A percentile compares a stretch with the other conserved stretches of the same genome.
Evolutionary conservation across 2,797 vertebrate species (phyloP).

Genomic region (Eremophila alpestris): DNA sequence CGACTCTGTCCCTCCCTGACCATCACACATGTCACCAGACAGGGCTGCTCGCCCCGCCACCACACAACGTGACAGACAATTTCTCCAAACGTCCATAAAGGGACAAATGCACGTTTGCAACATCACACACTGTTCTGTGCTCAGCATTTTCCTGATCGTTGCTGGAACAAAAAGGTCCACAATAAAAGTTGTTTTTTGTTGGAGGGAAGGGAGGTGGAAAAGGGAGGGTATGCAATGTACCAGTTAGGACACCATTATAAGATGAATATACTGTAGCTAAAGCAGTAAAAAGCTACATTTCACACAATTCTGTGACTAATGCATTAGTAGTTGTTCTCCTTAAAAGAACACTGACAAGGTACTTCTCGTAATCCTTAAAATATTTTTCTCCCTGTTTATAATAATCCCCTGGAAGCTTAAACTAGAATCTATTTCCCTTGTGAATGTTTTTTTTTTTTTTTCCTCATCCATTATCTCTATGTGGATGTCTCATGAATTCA

Average conservation of each 20-base stretch:
- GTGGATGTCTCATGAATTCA: slow-evolving; percentile 11
- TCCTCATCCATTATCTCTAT: slow-evolving; percentile 1
- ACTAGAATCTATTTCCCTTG: slow-evolving; percentile 15
- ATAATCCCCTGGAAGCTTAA: slow-evolving; percentile 45
- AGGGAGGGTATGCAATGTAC: neutral
- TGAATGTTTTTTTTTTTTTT: neutral
- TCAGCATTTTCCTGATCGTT: neutral
- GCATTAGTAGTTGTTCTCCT: slow-evolving; percentile 33
- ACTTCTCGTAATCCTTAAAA: slow-evolving; percentile 41
- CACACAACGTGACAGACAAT: neutral
- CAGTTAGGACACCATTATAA: slow-evolving; percentile 3
- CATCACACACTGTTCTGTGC: neutral
- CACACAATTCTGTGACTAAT: slow-evolving; percentile 33
- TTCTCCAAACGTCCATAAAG: neutral
- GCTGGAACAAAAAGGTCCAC: neutral
- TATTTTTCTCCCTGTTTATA: slow-evolving; percentile 31
- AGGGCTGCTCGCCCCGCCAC: fast-evolving
- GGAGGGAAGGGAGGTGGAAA: neutral
- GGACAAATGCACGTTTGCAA: neutral
- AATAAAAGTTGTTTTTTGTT: neutral
- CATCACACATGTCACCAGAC: neutral
- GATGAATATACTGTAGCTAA: slow-evolving; percentile 18
- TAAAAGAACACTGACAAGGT: slow-evolving; percentile 42
- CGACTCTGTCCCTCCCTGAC: neutral
- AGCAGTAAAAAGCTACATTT: slow-evolving; percentile 31